Percentiles rank a stretch among this genome's conserved stretches.
These are phyloP conservation scores for Xyliphius kryptos DNA, from an alignment of 2,113 vertebrate genomes.

Conservation along the genomic window DNA sequence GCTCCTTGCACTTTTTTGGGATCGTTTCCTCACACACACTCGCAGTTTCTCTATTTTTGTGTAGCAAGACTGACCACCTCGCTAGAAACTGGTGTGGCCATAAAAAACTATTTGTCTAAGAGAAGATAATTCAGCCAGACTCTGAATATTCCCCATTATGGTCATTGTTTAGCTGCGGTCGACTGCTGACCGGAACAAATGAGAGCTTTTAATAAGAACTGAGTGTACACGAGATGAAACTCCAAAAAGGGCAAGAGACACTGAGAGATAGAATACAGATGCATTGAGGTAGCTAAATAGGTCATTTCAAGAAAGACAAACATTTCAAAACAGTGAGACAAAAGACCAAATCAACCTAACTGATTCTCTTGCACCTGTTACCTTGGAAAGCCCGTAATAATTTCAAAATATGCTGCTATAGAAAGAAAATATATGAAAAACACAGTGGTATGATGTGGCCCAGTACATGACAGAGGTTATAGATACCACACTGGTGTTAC, in stretches of 20 bases:
- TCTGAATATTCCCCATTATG: slow-evolving; percentile 28
- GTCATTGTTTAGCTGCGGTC: slow-evolving; percentile 8
- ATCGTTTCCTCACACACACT: slow-evolving; percentile 21
- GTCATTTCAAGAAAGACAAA: slow-evolving; percentile 6
- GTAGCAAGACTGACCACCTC: slow-evolving; percentile 29
- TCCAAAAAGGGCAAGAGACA: neutral
- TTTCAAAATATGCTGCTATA: too few relatives aligned
- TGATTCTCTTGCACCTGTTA: too few relatives aligned
- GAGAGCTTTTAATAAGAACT: slow-evolving; percentile 21
- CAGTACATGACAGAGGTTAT: too few relatives aligned
- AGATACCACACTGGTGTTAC: too few relatives aligned
- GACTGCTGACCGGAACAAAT: slow-evolving; percentile 13
- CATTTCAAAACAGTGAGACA: too few relatives aligned
- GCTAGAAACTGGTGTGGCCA: slow-evolving; percentile 26
- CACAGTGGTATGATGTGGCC: too few relatives aligned
- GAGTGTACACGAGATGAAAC: slow-evolving; percentile 11
- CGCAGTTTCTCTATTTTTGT: slow-evolving; percentile 6
- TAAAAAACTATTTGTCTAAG: slow-evolving; percentile 50
- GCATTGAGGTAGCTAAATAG: slow-evolving; percentile 11
- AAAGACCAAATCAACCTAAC: too few relatives aligned
- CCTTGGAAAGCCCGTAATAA: too few relatives aligned
- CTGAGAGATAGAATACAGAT: slow-evolving; percentile 7
- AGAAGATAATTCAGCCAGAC: slow-evolving; percentile 46
- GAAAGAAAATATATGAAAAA: too few relatives aligned
- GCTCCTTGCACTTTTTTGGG: slow-evolving; percentile 26